Evolutionary conservation across 2,113 vertebrate genomes (phyloP).

Genomic region (Amphilophus citrinellus): DNA sequence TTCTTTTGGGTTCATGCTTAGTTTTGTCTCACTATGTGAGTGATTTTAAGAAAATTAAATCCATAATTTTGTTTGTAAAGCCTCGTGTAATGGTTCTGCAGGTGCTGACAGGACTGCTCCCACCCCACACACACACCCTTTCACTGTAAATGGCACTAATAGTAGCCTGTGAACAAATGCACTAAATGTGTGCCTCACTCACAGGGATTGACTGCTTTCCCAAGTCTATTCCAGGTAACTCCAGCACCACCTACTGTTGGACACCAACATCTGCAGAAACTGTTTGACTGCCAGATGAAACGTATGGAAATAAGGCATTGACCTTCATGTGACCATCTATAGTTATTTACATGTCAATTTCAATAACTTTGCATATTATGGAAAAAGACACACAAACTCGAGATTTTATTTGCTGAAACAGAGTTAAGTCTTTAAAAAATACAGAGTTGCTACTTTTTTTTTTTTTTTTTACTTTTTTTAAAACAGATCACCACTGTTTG

Average conservation of each 20-base stretch:
- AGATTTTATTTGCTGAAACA: constrained; percentile 80
- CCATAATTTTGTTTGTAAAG: not conserved
- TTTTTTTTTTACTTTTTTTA: constrained; percentile 27
- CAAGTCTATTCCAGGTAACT: not conserved
- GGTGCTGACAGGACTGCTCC: not conserved
- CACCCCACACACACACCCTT: not conserved
- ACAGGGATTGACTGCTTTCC: not conserved
- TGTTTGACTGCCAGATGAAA: not conserved
- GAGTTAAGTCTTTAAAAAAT: constrained; percentile 74
- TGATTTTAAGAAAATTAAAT: constrained; percentile 59
- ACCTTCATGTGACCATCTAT: not conserved
- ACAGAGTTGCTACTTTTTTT: constrained; percentile 72
- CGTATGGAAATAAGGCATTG: not conserved
- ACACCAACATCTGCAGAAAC: not conserved
- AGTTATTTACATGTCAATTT: constrained; percentile 15
- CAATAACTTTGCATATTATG: not conserved
- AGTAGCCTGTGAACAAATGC: not conserved
- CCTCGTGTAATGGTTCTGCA: not conserved
- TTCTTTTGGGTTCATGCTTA: constrained; percentile 21
- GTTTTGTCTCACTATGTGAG: constrained; percentile 69
- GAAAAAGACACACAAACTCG: constrained; percentile 52
- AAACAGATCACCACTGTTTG: constrained; percentile 56
- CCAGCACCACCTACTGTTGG: constrained; percentile 64
- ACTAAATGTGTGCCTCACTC: not conserved
- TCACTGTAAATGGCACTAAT: not conserved